Evolutionary conservation across 1,140 invertebrate species (phyloP).

Genomic region (Sycophila sp.): DNA sequence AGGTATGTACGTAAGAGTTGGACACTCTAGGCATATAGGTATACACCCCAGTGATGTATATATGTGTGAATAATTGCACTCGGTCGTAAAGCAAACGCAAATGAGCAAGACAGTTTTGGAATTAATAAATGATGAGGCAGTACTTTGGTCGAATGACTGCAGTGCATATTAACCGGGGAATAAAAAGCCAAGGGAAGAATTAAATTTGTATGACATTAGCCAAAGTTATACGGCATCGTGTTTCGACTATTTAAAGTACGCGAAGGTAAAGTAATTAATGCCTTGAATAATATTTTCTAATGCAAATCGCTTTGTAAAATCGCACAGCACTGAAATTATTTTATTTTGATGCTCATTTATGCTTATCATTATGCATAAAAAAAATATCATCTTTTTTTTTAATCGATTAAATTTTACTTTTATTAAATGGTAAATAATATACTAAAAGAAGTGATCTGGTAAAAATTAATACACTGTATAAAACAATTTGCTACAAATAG

Average conservation of each 20-base stretch:
- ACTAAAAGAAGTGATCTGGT: no score
- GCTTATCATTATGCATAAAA: no score
- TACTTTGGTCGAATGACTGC: background rate
- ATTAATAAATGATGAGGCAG: constrained; percentile 11
- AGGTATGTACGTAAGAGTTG: background rate
- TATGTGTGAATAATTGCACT: constrained; percentile 10
- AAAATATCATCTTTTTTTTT: no score
- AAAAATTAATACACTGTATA: no score
- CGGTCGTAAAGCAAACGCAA: background rate
- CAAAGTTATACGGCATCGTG: background rate
- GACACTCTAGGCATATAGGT: background rate
- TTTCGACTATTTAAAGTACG: background rate
- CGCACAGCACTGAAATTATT: no score
- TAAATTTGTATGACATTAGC: constrained; percentile 16
- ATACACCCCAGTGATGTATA: background rate
- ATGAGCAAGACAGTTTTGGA: background rate
- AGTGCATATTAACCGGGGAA: background rate
- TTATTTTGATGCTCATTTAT: no score
- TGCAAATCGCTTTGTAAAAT: no score
- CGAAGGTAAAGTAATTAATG: background rate
- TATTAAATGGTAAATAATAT: no score
- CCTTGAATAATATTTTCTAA: background rate
- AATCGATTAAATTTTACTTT: no score
- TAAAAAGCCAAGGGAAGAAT: constrained; percentile 11
- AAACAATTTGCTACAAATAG: no score